A percentile compares a stretch with the other conserved stretches of the same genome.
Evolutionary conservation across 2,113 vertebrate species (phyloP).

Genomic region (Boleophthalmus pectinirostris): DNA sequence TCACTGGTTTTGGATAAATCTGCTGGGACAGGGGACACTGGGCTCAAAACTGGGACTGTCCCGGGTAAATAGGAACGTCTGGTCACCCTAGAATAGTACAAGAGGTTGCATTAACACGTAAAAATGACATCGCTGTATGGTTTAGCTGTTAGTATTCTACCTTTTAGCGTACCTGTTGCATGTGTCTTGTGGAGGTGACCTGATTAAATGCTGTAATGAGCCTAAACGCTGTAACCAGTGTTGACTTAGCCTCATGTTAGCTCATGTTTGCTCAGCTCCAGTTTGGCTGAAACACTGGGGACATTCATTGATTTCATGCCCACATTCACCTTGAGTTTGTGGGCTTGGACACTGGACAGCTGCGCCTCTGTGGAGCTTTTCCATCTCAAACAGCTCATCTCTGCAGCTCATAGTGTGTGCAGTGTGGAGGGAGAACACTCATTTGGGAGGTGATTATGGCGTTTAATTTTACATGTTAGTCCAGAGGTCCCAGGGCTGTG

Average conservation of each 20-base stretch:
- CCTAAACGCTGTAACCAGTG: conserved; percentile 62
- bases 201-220: conserved; percentile 72
- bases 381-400: conserved; percentile 35
- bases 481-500: conserved; percentile 1
- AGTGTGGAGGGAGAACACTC: not conserved
- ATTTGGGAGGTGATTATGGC: not conserved
- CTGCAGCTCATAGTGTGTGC: conserved; percentile 18
- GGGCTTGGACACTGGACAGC: conserved; percentile 47
- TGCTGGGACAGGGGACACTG: no score
- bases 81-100: no score
- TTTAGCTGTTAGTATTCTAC: not conserved
- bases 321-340: conserved; percentile 65
- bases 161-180: not conserved
- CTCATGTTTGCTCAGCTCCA: conserved; percentile 59
- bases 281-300: conserved; percentile 57
- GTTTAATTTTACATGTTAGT: conserved; percentile 3
- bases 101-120: no score
- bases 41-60: no score
- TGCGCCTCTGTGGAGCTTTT: conserved; percentile 50
- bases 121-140: not conserved
- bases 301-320: conserved; percentile 65
- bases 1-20: no score
- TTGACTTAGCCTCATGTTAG: conserved; percentile 48
- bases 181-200: conserved; percentile 51
- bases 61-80: no score